These are phyloP conservation scores for Leucophora obtusa DNA, from an alignment of 2,888 invertebrate species.

Conservation along the genomic window DNA sequence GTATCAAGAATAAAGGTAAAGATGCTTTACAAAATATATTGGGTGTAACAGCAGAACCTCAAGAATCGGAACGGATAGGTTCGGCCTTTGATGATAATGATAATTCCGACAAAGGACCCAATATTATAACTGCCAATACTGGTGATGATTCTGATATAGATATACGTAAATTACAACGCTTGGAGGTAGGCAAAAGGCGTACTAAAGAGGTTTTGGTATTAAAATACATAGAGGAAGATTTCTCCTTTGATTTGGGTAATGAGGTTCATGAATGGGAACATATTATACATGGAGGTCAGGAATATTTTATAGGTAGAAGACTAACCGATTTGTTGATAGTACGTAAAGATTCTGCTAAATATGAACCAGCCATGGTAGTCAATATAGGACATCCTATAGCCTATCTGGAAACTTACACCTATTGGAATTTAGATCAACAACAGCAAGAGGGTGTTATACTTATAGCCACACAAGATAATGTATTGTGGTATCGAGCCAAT, in stretches of 20 bases:
- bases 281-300: slow-evolving; percentile 68
- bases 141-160: slow-evolving; percentile 66
- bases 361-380: slow-evolving; percentile 60
- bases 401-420: slow-evolving; percentile 69
- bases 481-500: slow-evolving; percentile 72
- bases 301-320: slow-evolving; percentile 73
- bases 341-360: slow-evolving; percentile 63
- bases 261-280: slow-evolving; percentile 74
- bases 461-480: slow-evolving; percentile 66
- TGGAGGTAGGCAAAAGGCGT: slow-evolving; percentile 71
- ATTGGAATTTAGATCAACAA: slow-evolving; percentile 70
- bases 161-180: slow-evolving; percentile 69
- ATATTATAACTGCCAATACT: slow-evolving; percentile 36
- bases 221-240: slow-evolving; percentile 73
- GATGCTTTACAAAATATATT: neutral
- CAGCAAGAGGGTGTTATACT: slow-evolving; percentile 70
- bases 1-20: slow-evolving; percentile 51
- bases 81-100: neutral
- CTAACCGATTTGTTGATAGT: slow-evolving; percentile 69
- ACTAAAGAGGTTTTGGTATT: slow-evolving; percentile 74
- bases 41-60: neutral
- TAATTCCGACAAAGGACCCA: slow-evolving; percentile 22
- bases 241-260: slow-evolving; percentile 69
- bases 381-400: slow-evolving; percentile 65
- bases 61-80: slow-evolving; percentile 9